Percentiles rank a stretch among this genome's conserved stretches.
These are phyloP conservation scores for Carcinoscorpius rotundicauda DNA, from an alignment of 1,140 invertebrate species.

Conservation along the genomic window DNA sequence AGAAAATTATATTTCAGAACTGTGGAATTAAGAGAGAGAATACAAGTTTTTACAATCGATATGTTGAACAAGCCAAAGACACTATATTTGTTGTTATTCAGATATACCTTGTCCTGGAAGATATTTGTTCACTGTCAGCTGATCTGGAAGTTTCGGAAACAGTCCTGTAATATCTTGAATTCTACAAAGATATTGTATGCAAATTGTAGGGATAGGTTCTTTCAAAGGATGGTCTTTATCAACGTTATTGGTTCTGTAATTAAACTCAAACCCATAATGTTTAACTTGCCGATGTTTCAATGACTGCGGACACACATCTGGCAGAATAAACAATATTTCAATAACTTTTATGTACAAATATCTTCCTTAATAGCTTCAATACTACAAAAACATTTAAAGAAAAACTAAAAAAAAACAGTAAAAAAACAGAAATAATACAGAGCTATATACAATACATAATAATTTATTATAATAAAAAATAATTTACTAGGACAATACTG, in stretches of 20 bases:
- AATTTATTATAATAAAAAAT: too few species aligned
- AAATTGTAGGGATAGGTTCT: conserved; percentile 52
- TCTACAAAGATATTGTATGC: conserved; percentile 49
- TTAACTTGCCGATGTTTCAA: conserved; percentile 78
- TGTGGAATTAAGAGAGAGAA: not conserved
- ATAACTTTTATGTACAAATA: conserved; percentile 4
- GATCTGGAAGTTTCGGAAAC: conserved; percentile 52
- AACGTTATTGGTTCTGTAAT: conserved; percentile 79
- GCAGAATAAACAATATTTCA: conserved; percentile 1
- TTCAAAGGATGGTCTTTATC: conserved; percentile 52
- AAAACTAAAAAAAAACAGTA: too few species aligned
- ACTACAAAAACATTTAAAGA: not conserved
- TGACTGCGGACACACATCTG: conserved; percentile 8
- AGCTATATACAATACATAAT: too few species aligned
- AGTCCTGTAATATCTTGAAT: conserved; percentile 32
- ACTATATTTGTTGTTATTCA: conserved; percentile 8
- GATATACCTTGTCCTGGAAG: conserved; percentile 68
- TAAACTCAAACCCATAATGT: conserved; percentile 90
- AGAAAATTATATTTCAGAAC: too few species aligned
- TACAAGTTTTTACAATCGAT: not conserved
- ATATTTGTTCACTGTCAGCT: conserved; percentile 88
- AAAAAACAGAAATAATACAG: too few species aligned
- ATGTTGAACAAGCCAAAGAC: not conserved
- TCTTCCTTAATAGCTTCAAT: not conserved
- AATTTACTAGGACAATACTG: too few species aligned